Base-by-base conservation (phyloP, 92 coral and sea anemone species). In the Zoanthus sociatus region DNA sequence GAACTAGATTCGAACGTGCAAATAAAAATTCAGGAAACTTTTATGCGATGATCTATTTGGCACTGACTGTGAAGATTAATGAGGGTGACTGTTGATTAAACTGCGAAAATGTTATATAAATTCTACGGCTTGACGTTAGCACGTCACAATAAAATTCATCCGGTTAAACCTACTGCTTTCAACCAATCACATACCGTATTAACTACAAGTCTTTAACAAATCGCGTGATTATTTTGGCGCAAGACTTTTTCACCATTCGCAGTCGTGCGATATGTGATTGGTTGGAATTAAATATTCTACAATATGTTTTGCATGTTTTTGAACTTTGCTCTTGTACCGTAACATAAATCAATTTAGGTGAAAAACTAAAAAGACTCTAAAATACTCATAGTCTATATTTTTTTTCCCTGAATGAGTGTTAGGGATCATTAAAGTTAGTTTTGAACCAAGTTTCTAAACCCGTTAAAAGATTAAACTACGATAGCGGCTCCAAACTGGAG, bases 371-470 rank as follows among this genome's bases (percentile, higher is more conserved):
- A 69, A 69, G 31, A 30, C 7, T 2, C 10, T 18, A 6, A 12
- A 32, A 69, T 8, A 69, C 45, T 11, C 30, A 11, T 31, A 50
- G 17, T 48, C 21, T 6, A 45, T 12, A 73, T n/a, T n/a, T 47
- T 46, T 14, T 16, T 32, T 45, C 48, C 45, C 63, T 14, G 18
- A 76, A 18, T 21, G 15, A n/a, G 64, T 1, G 3, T 21, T 48
- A 8, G 16, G 33, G 33, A 76, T 30, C 63, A 76, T 4, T 46
- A 76, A 76, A 15, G 47, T 63, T 30, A 11, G 67, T 77, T 51
- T 77, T 20, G n/a, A 74, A 74, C 37, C 60, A 46, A 46, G 78
- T 74, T 74, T 74, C n/a, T 54, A 30, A 66, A 53, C 63, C 60
- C 18, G 12, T 20, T 76, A 76, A 76, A 76, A 31, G 3, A 20